These are phyloP conservation scores for Cephonodes hylas DNA, from an alignment of 2,888 invertebrate genomes.

Conservation along the genomic window DNA sequence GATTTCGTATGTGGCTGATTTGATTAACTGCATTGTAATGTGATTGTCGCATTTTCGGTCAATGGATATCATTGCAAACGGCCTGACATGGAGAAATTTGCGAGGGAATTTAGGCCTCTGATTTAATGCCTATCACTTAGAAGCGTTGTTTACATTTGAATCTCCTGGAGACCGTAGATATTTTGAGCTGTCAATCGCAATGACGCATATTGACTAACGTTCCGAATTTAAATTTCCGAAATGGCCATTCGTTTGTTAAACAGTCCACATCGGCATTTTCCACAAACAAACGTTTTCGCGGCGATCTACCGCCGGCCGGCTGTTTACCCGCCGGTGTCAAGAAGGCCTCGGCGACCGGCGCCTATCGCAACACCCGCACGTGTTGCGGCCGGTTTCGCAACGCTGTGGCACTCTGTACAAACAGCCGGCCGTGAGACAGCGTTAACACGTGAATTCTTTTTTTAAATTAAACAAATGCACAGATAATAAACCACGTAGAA, in stretches of 20 bases:
- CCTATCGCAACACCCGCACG: conserved; percentile 4
- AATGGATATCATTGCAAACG: too few species aligned
- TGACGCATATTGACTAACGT: not conserved
- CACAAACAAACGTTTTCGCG: not conserved
- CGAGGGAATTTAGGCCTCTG: too few species aligned
- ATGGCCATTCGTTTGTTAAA: not conserved
- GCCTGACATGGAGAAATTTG: too few species aligned
- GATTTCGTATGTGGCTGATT: too few species aligned
- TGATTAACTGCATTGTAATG: too few species aligned
- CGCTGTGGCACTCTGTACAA: not conserved
- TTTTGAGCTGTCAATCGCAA: too few species aligned
- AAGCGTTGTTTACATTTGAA: too few species aligned
- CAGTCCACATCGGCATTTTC: not conserved
- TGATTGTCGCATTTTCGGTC: too few species aligned
- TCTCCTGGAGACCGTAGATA: too few species aligned
- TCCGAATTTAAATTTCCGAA: not conserved
- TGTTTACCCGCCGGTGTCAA: not conserved
- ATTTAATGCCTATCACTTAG: too few species aligned
- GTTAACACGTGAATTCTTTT: not conserved
- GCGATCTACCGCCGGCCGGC: not conserved
- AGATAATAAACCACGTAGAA: too few species aligned
- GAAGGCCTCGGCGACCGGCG: conserved; percentile 7
- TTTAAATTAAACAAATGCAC: not conserved
- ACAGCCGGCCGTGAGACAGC: not conserved
- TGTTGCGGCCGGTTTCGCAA: not conserved